Conservation (phyloP, 2,113 vertebrate species). For the Gadus chalcogrammus region DNA sequence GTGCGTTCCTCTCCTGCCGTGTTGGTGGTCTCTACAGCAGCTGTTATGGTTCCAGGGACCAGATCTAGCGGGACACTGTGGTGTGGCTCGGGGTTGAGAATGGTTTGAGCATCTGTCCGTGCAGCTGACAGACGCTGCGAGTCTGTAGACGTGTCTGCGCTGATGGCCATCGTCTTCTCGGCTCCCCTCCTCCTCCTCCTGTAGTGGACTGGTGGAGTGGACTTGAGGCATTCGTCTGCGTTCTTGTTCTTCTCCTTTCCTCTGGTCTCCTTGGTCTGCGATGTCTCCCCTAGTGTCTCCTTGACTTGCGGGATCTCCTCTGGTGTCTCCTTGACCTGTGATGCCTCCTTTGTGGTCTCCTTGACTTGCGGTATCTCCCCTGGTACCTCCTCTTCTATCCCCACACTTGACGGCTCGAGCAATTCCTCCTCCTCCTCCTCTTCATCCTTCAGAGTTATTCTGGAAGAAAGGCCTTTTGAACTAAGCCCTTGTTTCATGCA, state of each 20-base stretch:
- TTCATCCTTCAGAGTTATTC: neutral
- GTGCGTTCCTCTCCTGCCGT: neutral
- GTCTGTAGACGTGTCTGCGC: no score
- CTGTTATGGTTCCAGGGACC: neutral
- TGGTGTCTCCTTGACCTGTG: slow-evolving; percentile 2
- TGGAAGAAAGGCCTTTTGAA: neutral
- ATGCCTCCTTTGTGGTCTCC: neutral
- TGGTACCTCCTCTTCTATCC: neutral
- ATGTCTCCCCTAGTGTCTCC: slow-evolving; percentile 12
- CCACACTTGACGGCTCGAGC: neutral
- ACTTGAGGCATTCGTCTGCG: neutral
- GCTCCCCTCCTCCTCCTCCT: slow-evolving; percentile 15
- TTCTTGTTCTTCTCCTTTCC: neutral
- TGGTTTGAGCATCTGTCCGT: neutral
- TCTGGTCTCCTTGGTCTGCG: neutral
- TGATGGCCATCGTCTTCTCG: no score
- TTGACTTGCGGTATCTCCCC: neutral
- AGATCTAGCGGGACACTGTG: neutral
- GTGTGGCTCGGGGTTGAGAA: neutral
- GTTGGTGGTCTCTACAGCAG: neutral
- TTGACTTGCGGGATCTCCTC: neutral
- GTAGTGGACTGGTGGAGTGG: neutral
- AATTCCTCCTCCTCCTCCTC: neutral
- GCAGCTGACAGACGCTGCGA: neutral
- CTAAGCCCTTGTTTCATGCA: neutral